A percentile compares a stretch with the other conserved stretches of the same genome.
phyloP scores from a whole-genome alignment of 2,888 invertebrate genomes.

The Synergus laeviventris region DNA sequence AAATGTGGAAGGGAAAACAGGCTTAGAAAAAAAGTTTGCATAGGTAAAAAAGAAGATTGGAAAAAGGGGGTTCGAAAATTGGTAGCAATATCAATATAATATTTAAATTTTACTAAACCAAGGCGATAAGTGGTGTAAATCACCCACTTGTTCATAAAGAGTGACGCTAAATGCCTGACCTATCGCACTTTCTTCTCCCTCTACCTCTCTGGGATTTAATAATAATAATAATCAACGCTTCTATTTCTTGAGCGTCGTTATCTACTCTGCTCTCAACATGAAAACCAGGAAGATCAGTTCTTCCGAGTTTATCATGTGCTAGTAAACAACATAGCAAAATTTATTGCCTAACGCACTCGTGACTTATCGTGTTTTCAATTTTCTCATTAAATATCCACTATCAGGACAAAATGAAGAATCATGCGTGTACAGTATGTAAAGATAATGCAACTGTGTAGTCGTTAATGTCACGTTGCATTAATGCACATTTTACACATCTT shows the following conservation, averaged over 20 bases:
- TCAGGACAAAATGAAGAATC: neutral
- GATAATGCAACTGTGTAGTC: neutral
- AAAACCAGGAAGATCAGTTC: neutral
- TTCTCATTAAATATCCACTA: neutral
- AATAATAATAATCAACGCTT: neutral
- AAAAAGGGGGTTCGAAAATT: too few species aligned
- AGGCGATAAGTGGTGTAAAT: neutral
- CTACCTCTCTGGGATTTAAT: neutral
- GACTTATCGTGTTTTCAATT: slow-evolving; percentile 21
- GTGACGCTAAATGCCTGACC: neutral
- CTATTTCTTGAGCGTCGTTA: neutral
- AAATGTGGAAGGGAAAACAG: too few species aligned
- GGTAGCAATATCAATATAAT: neutral
- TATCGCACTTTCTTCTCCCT: neutral
- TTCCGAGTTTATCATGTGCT: neutral
- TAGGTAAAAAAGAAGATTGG: too few species aligned
- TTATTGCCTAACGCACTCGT: neutral
- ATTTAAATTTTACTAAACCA: too few species aligned
- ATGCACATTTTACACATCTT: neutral
- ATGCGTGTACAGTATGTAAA: neutral
- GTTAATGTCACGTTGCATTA: neutral
- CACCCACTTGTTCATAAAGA: neutral
- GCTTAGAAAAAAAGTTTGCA: too few species aligned
- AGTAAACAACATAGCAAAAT: neutral
- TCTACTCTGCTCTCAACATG: neutral